Evolutionary conservation across 1,140 invertebrate species (phyloP).

Genomic region (Pomacea maculata): DNA sequence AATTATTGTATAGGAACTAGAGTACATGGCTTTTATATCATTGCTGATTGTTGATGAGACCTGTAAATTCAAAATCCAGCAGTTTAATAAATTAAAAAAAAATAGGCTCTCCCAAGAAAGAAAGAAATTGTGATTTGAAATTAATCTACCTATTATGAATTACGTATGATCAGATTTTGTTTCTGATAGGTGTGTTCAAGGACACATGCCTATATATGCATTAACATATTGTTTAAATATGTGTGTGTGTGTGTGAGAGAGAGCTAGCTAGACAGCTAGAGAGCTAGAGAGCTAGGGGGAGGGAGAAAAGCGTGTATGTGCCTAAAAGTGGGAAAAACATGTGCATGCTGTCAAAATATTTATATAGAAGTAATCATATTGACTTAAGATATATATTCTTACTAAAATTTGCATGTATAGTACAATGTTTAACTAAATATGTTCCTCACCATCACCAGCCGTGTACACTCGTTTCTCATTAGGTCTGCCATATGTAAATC

Average conservation of each 20-base stretch:
- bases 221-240: not conserved
- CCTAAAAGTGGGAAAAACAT: not conserved
- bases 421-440: no score
- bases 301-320: not conserved
- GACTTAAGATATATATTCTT: constrained; percentile 1
- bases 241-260: not conserved
- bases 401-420: not conserved
- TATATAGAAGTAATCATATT: not conserved
- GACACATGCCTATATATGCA: not conserved
- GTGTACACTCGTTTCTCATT: constrained; percentile 24
- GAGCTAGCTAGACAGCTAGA: not conserved
- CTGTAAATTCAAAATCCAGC: no score
- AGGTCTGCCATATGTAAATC: constrained; percentile 21
- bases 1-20: no score
- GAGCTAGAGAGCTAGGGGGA: not conserved
- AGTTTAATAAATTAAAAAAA: no score
- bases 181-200: not conserved
- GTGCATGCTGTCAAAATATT: not conserved
- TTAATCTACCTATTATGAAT: no score
- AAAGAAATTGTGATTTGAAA: no score
- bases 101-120: no score
- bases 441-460: constrained; percentile 14
- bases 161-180: no score
- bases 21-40: no score
- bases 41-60: no score